Conservation (phyloP, 2,888 invertebrate species). For the Galeruca laticollis region DNA sequence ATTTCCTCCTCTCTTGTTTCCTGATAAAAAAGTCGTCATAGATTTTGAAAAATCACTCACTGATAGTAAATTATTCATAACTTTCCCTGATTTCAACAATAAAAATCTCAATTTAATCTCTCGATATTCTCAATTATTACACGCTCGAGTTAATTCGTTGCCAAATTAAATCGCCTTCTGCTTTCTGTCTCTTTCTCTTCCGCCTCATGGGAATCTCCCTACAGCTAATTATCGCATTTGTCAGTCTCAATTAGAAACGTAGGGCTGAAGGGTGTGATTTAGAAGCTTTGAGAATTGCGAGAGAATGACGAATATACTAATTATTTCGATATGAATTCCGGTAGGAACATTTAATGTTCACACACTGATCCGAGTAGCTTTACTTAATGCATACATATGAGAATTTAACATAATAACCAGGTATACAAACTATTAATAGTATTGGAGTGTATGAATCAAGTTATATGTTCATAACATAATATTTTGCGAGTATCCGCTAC, state of each 20-base stretch:
- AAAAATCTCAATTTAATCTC: constrained; percentile 5
- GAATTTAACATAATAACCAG: not conserved
- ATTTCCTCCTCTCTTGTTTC: too few species aligned
- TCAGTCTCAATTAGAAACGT: constrained; percentile 53
- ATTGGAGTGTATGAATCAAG: too few species aligned
- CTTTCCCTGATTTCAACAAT: not conserved
- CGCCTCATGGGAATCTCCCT: constrained; percentile 48
- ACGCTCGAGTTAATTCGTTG: constrained; percentile 21
- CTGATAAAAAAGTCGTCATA: too few species aligned
- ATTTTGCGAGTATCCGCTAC: too few species aligned
- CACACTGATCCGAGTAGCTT: not conserved
- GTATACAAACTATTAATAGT: not conserved
- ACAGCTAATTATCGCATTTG: constrained; percentile 56
- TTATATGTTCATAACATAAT: too few species aligned
- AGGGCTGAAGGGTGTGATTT: constrained; percentile 39
- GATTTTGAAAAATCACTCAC: too few species aligned
- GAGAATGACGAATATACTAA: constrained; percentile 33
- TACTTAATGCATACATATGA: not conserved
- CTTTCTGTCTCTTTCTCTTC: constrained; percentile 25
- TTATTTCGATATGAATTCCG: constrained; percentile 24
- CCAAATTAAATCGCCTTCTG: constrained; percentile 36
- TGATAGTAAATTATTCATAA: too few species aligned
- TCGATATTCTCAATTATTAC: constrained; percentile 20
- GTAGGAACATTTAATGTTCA: constrained; percentile 14
- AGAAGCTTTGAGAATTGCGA: constrained; percentile 30